A percentile compares a stretch with the other conserved stretches of the same genome.
phyloP scores from a whole-genome alignment of 2,797 vertebrate species.

The Eospalax fontanierii region DNA sequence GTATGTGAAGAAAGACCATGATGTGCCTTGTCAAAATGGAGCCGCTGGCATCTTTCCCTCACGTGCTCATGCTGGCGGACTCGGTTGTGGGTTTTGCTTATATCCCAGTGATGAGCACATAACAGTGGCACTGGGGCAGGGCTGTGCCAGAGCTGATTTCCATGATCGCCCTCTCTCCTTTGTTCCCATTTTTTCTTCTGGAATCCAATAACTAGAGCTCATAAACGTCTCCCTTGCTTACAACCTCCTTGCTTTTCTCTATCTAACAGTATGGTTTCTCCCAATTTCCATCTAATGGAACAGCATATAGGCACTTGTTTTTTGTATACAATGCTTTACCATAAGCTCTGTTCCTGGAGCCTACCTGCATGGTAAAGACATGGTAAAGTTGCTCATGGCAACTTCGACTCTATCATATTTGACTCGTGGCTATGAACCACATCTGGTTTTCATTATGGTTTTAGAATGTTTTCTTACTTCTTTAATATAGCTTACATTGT shows the following conservation, averaged over 20 bases:
- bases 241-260: background rate
- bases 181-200: constrained; percentile 13
- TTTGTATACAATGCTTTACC: background rate
- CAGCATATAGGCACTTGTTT: background rate
- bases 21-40: background rate
- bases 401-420: background rate
- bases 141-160: background rate
- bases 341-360: background rate
- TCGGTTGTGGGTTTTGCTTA: background rate
- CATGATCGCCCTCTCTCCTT: background rate
- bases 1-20: background rate
- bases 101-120: background rate
- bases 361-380: background rate
- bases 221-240: background rate
- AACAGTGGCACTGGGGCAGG: background rate
- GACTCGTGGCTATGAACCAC: background rate
- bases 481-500: background rate
- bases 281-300: background rate
- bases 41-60: background rate
- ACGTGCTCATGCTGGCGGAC: background rate
- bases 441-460: background rate
- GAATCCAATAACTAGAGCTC: background rate
- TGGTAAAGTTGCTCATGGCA: background rate
- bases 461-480: background rate
- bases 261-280: background rate